Evolutionary conservation across 2,797 vertebrate species (phyloP).

Genomic region (Alcedo atthis): DNA sequence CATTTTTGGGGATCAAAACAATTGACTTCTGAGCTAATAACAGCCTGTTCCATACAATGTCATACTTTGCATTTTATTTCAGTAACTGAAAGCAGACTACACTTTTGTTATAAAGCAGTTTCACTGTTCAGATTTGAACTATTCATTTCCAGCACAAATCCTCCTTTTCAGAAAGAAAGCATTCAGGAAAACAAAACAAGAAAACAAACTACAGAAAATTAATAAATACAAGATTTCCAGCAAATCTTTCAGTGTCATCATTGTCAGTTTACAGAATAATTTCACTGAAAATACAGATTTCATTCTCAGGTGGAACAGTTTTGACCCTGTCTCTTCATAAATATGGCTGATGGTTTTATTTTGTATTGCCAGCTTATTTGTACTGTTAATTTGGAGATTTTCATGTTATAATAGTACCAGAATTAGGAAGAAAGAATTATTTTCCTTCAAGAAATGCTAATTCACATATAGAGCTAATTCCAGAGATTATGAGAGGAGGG

Average conservation of each 20-base stretch:
- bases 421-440: not conserved
- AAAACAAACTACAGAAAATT: not conserved
- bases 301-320: not conserved
- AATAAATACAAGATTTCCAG: not conserved
- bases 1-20: not conserved
- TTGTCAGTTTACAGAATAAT: not conserved
- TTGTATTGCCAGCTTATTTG: not conserved
- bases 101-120: not conserved
- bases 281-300: not conserved
- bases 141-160: not conserved
- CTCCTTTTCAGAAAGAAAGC: not conserved
- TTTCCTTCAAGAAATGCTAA: not conserved
- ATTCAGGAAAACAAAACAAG: not conserved
- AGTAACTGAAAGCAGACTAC: not conserved
- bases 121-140: not conserved
- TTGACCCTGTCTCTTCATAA: not conserved
- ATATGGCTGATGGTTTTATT: not conserved
- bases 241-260: not conserved
- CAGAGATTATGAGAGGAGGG: not conserved
- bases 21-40: not conserved
- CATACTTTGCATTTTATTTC: not conserved
- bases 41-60: not conserved
- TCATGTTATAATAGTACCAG: not conserved
- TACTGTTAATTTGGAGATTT: not conserved
- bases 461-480: not conserved